These are phyloP conservation scores for Chesias legatella DNA, from an alignment of 2,888 invertebrate species.

Conservation along the genomic window DNA sequence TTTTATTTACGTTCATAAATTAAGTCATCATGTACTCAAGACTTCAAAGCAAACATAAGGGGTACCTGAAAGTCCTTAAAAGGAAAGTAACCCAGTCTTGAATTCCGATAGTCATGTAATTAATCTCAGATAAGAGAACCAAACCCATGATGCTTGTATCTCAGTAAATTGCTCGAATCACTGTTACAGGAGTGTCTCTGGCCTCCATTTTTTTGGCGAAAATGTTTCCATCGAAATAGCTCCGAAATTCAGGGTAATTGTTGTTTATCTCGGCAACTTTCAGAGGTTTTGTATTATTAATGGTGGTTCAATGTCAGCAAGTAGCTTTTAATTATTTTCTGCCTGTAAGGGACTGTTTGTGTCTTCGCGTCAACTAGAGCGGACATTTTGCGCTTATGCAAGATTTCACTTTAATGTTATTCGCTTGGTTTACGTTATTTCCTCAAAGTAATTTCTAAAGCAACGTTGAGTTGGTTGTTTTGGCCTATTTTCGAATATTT, in stretches of 20 bases:
- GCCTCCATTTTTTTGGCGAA: constrained; percentile 21
- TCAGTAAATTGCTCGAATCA: no score
- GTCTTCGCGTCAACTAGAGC: constrained; percentile 49
- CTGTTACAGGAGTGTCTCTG: background rate
- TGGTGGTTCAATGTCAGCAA: constrained; percentile 65
- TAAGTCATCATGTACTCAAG: no score
- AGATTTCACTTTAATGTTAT: constrained; percentile 50
- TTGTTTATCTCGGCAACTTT: constrained; percentile 69
- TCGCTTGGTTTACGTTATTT: constrained; percentile 29
- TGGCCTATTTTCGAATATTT: constrained; percentile 9
- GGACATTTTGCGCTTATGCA: constrained; percentile 51
- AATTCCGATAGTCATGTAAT: no score
- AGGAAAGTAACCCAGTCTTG: no score
- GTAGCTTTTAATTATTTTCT: constrained; percentile 72
- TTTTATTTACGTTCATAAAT: no score
- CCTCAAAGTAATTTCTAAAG: constrained; percentile 25
- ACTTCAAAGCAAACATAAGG: no score
- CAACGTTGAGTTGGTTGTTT: constrained; percentile 16
- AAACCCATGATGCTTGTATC: no score
- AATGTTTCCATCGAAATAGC: constrained; percentile 42
- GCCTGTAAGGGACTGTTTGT: constrained; percentile 48
- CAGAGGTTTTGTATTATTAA: constrained; percentile 67
- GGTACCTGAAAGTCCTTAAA: no score
- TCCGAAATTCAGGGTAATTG: constrained; percentile 57
- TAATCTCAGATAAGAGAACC: no score